Evolutionary conservation across 2,888 invertebrate species (phyloP).

Genomic region (Drosophila macrothrix): DNA sequence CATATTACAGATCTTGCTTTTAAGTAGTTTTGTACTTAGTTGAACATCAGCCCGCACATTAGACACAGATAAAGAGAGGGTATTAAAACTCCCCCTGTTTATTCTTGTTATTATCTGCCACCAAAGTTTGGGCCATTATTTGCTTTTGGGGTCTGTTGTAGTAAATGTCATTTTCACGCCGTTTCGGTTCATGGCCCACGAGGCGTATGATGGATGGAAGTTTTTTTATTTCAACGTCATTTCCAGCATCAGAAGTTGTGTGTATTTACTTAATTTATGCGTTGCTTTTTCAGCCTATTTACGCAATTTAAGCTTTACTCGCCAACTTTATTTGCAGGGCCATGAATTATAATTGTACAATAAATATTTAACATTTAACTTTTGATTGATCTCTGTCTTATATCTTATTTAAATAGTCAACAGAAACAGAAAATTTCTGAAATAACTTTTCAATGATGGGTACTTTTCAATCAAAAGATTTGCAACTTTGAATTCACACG

Average conservation of each 20-base stretch:
- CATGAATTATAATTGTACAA: conserved; percentile 30
- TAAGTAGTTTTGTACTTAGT: not conserved
- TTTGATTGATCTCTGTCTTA: conserved; percentile 11
- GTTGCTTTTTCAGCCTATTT: conserved; percentile 55
- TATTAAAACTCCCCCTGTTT: conserved; percentile 2
- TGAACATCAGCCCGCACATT: not conserved
- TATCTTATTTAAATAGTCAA: conserved; percentile 25
- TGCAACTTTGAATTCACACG: conserved; percentile 30
- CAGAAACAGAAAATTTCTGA: conserved; percentile 19
- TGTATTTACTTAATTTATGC: conserved; percentile 40
- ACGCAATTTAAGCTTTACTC: conserved; percentile 43
- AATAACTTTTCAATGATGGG: not conserved
- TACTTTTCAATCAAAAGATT: conserved; percentile 11
- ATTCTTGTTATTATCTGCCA: conserved; percentile 6
- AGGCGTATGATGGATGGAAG: conserved; percentile 70
- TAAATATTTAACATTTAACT: conserved; percentile 40
- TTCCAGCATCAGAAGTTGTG: conserved; percentile 23
- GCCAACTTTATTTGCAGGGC: conserved; percentile 30
- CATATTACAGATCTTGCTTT: not conserved
- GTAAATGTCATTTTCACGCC: conserved; percentile 38
- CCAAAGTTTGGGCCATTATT: conserved; percentile 3
- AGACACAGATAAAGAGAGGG: not conserved
- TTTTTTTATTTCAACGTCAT: conserved; percentile 42
- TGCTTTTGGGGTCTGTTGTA: conserved; percentile 4
- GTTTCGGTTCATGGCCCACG: conserved; percentile 50